These are phyloP conservation scores for Synanthedon myopaeformis DNA, from an alignment of 2,888 invertebrate species.

Conservation along the genomic window DNA sequence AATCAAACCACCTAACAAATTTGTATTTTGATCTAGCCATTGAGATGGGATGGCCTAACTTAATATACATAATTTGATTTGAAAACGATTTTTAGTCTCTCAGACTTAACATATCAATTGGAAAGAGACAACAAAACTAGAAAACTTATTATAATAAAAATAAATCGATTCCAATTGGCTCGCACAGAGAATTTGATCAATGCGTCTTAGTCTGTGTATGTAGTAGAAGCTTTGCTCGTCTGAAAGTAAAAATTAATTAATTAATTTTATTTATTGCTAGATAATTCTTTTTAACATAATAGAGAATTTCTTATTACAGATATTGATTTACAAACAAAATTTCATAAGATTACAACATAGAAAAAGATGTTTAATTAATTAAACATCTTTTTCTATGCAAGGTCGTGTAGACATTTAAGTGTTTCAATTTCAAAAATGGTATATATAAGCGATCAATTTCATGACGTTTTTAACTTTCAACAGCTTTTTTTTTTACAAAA, in stretches of 20 bases:
- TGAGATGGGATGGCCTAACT: no score
- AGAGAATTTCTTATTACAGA: no score
- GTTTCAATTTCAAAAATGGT: no score
- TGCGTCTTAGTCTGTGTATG: slow-evolving; percentile 44
- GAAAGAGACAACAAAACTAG: slow-evolving; percentile 13
- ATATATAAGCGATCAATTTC: background rate
- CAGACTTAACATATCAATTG: slow-evolving; percentile 14
- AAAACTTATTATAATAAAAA: slow-evolving; percentile 1
- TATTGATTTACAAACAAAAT: background rate
- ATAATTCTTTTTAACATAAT: no score
- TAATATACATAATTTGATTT: no score
- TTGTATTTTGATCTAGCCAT: no score
- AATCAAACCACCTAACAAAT: no score
- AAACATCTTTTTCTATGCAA: no score
- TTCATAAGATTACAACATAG: background rate
- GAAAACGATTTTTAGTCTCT: slow-evolving; percentile 19
- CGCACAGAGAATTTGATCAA: slow-evolving; percentile 13
- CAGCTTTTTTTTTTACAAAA: no score
- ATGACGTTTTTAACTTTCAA: background rate
- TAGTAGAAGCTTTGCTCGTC: slow-evolving; percentile 50
- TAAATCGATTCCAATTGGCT: background rate
- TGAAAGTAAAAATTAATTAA: slow-evolving; percentile 21
- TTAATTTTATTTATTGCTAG: background rate
- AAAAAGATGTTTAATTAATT: no score
- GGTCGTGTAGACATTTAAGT: no score